phyloP scores from a whole-genome alignment of 37 sponge, comb jelly and placozoan species.

The Corticium candelabrum region DNA sequence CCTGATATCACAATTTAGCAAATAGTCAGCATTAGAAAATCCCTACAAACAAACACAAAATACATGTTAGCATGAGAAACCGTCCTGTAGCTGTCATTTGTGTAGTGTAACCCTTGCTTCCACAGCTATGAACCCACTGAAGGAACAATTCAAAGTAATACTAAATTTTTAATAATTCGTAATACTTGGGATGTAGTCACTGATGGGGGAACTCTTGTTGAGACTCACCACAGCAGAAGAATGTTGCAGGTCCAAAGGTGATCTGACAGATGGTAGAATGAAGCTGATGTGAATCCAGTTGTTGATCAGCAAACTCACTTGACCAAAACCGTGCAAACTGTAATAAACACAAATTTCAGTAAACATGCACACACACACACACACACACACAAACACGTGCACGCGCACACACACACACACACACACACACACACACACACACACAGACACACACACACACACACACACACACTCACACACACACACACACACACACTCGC shows the following conservation, averaged over 20 bases:
- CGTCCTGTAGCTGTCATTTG: background rate
- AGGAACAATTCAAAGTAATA: no score
- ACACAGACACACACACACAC: conserved; percentile 5
- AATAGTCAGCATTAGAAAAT: no score
- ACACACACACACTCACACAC: background rate
- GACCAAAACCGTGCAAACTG: background rate
- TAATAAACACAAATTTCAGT: background rate
- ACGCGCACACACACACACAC: background rate
- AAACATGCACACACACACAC: conserved; percentile 1
- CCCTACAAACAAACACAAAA: no score
- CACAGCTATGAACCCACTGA: no score
- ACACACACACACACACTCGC: background rate
- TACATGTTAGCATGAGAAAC: no score
- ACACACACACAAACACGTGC: no score
- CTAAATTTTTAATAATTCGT: no score
- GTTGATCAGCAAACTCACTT: background rate
- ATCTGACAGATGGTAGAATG: background rate
- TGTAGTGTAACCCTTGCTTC: background rate
- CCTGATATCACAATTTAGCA: no score
- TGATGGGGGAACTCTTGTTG: no score
- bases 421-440: conserved; percentile 5
- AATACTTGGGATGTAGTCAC: no score
- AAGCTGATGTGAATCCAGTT: background rate
- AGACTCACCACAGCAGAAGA: no score
- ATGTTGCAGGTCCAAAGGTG: no score